Evolutionary conservation across 2,888 invertebrate genomes (phyloP).

Genomic region (Drosophila neonasuta): DNA sequence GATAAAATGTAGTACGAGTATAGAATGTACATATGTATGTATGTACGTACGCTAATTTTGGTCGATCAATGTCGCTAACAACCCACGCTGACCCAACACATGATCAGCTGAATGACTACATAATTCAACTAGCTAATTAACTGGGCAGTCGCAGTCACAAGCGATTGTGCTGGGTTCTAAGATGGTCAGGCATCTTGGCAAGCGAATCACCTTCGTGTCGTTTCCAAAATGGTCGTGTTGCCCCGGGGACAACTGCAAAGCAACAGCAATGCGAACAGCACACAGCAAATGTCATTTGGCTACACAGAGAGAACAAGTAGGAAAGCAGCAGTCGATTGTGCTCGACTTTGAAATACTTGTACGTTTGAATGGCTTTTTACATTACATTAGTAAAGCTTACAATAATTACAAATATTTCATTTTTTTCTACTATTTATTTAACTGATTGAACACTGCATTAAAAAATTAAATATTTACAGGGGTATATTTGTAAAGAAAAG

Average conservation of each 20-base stretch:
- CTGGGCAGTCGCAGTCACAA: constrained; percentile 51
- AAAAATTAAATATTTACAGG: too few relatives aligned
- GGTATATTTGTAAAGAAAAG: too few relatives aligned
- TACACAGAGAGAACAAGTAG: constrained; percentile 10
- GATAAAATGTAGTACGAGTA: not conserved
- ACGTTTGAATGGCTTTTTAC: too few relatives aligned
- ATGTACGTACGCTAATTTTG: constrained; percentile 57
- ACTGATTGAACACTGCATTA: too few relatives aligned
- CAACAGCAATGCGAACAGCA: not conserved
- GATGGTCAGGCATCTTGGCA: constrained; percentile 43
- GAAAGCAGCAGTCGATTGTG: not conserved
- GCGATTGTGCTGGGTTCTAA: constrained; percentile 39
- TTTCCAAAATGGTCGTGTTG: constrained; percentile 39
- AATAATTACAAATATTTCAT: too few relatives aligned
- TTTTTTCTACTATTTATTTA: too few relatives aligned
- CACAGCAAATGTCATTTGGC: constrained; percentile 32
- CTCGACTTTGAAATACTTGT: not conserved
- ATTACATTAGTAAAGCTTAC: too few relatives aligned
- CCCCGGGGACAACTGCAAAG: constrained; percentile 21
- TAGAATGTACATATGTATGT: not conserved
- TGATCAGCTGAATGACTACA: constrained; percentile 35
- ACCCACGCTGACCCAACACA: constrained; percentile 50
- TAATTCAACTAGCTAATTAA: constrained; percentile 59
- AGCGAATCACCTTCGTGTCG: constrained; percentile 53
- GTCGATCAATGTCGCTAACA: constrained; percentile 69